Evolutionary conservation across 2,113 vertebrate species (phyloP).

Genomic region (Zapus hudsonius): DNA sequence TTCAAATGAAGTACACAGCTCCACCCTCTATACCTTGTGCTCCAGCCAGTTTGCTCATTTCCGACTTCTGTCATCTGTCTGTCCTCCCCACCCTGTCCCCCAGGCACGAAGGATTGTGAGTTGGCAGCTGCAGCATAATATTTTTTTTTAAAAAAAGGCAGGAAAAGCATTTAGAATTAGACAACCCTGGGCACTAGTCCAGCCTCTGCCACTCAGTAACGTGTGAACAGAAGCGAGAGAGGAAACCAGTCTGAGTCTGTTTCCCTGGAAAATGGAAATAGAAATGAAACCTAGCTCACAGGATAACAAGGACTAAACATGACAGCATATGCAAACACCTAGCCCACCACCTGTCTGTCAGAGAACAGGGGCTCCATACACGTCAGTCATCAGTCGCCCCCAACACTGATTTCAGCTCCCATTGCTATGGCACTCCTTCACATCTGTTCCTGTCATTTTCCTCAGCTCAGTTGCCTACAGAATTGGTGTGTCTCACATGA

Average conservation of each 20-base stretch:
- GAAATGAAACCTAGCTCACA: constrained; percentile 1
- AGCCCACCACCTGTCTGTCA: background rate
- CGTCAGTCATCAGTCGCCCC: background rate
- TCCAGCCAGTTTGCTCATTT: background rate
- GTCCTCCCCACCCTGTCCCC: no score
- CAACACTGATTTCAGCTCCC: background rate
- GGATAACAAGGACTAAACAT: background rate
- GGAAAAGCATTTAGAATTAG: constrained; percentile 6
- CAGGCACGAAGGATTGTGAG: background rate
- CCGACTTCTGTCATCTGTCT: background rate
- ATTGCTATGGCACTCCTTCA: background rate
- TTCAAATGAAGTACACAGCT: rapidly evolving
- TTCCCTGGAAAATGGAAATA: constrained; percentile 43
- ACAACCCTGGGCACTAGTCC: constrained; percentile 61
- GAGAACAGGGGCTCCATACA: rapidly evolving
- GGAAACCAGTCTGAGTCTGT: background rate
- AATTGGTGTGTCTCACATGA: background rate
- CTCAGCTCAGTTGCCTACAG: background rate
- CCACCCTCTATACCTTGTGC: background rate
- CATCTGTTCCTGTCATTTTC: background rate
- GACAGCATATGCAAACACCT: background rate
- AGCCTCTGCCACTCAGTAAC: constrained; percentile 52
- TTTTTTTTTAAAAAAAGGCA: background rate
- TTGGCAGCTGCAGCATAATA: background rate
- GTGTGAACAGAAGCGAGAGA: constrained; percentile 59